Evolutionary conservation across 1,140 invertebrate genomes (phyloP), one percentile per base, ranked within the genome.

Genomic region (Drosophila subpulchrella): DNA sequence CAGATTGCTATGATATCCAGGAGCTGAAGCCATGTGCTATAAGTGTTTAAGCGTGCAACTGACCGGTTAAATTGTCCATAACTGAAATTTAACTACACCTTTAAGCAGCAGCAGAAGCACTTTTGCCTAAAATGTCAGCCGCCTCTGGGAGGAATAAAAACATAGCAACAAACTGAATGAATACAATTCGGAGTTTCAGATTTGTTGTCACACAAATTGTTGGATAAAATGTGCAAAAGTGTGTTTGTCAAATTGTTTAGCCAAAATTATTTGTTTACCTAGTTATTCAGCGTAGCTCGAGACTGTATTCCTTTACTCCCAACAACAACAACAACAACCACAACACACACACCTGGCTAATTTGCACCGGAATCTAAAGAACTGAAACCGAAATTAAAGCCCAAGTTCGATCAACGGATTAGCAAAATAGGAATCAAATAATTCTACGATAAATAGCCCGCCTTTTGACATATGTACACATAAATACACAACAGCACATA

Each of bases 181-280:
- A 71, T 47, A 12, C n/a, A 53, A 24, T 57, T 57, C 36, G 27
- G 50, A 41, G 50, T 48, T 67, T 71, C 70, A 38, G 36, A 51
- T 68, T 66, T 66, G 65, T 68, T 68, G 72, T 67, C 61, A 67
- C 47, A 65, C 55, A 75, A 78, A 59, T 44, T 65, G 71, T 65
- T 71, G 70, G 68, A 85, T 53, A 89, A 89, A 88, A 81, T 89
- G 77, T 89, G 77, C 68, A 81, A 88, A 78, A 78, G 85, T 89
- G 84, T 88, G 80, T 83, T 81, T 84, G 80, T 89, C 66, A 83
- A 88, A 88, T 77, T 80, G 83, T 88, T 63, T 83, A 83, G 79
- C 76, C 83, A 88, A 88, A 88, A 89, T 77, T 89, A 83, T 77
- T 89, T 89, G 85, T 88, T 84, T 80, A 89, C 75, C 30, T 83